Base-by-base conservation (phyloP, 2,888 invertebrate species). In the Pammene fasciana region DNA sequence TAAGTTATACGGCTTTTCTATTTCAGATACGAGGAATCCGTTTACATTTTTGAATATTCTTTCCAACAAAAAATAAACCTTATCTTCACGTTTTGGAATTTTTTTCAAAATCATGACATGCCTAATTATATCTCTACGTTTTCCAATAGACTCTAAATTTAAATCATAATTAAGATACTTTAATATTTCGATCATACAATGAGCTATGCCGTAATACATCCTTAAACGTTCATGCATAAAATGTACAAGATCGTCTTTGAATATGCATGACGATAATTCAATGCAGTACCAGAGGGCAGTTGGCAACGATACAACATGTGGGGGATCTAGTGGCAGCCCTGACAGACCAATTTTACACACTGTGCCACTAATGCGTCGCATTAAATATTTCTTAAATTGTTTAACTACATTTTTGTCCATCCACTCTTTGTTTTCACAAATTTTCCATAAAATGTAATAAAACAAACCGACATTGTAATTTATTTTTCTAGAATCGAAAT, bases 261-360 rank as follows among this genome's bases (percentile, higher is more conserved):
- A 83, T 66, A 84, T 74, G 61, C 64, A 62, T 2, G 83, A 78
- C 1, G 82, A 82, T 16, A 83, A 26, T 60, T 82, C 82, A 26
- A 82, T 75, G 67, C 82, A 82, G 73, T 83, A 84, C 83, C 83
- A 84, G 67, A 84, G 70, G 5, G 83, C 83, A 68, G 81, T 77
- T 8, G 68, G 75, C 65, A 84, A 65, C 6, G 78, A 76, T 2
- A 75, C 76, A 0, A 74, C 75, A 50, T 72, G 66, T 70, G 72
- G 73, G 67, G 83, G 83, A 70, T 84, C 83, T 43, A 84, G 66
- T 10, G 84, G 83, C 66, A 83, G 72, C 1, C 81, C 81, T 18
- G 82, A 78, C n/a, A 83, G 71, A 5, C 78, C 82, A 66, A 83
- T 79, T 67, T 73, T 80, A 61, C 84, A 83, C 46, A 73, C 72